Evolutionary conservation across 1,140 invertebrate species (phyloP).

Genomic region (Bactericera cockerelli): DNA sequence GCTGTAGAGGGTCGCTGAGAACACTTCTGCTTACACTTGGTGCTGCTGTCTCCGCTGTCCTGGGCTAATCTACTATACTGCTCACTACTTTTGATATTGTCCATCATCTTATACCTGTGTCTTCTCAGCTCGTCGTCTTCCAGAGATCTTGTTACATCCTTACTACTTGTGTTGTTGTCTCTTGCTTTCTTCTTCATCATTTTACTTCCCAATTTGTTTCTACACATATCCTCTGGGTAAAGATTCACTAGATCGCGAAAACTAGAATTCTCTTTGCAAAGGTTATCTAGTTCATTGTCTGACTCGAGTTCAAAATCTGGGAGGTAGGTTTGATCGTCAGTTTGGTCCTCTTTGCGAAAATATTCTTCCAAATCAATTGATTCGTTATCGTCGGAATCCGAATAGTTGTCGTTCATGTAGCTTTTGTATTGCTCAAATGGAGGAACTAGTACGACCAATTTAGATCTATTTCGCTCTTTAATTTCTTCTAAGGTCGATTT

Average conservation of each 20-base stretch:
- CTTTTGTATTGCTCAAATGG: conserved; percentile 7
- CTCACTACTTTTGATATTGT: background rate
- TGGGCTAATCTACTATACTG: background rate
- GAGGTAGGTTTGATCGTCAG: background rate
- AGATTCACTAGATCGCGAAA: too few relatives aligned
- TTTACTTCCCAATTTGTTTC: too few relatives aligned
- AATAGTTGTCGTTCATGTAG: conserved; percentile 7
- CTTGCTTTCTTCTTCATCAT: too few relatives aligned
- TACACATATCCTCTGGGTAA: too few relatives aligned
- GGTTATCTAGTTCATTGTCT: background rate
- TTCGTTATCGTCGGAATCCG: background rate
- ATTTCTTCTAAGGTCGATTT: background rate
- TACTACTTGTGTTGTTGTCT: background rate
- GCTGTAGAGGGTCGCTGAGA: background rate
- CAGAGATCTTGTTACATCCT: background rate
- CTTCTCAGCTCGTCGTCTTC: background rate
- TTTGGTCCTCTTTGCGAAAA: background rate
- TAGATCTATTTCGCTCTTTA: background rate
- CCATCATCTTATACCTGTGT: background rate
- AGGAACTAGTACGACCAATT: background rate
- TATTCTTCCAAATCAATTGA: background rate
- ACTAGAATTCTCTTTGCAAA: too few relatives aligned
- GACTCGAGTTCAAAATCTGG: conserved; percentile 4
- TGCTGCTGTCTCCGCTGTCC: background rate
- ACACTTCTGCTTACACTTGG: background rate